These are phyloP conservation scores for Strongylocentrotus purpuratus DNA, from an alignment of 35 echinoderm and acorn worm species.

Conservation along the genomic window DNA sequence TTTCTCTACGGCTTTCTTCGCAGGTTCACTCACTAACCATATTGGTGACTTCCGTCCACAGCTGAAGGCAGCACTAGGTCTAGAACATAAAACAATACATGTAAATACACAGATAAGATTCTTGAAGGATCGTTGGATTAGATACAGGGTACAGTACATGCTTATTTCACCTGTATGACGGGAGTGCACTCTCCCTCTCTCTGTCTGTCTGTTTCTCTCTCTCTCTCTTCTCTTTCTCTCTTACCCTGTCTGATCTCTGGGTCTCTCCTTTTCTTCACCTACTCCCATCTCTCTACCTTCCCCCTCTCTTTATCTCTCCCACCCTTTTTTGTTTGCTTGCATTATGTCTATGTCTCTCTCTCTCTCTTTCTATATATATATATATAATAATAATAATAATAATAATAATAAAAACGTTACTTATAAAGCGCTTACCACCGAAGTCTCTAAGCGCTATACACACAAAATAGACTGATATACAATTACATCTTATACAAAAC, in stretches of 20 bases:
- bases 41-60: slow-evolving; percentile 94
- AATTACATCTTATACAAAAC: no score
- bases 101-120: not conserved
- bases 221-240: not conserved
- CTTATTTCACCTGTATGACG: no score
- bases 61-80: slow-evolving; percentile 83
- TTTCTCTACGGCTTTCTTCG: slow-evolving; percentile 76
- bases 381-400: no score
- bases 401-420: no score
- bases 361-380: no score
- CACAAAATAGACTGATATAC: no score
- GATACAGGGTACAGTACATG: no score
- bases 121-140: not conserved
- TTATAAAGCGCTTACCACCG: no score
- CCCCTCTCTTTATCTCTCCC: no score
- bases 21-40: slow-evolving; percentile 82
- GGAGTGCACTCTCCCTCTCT: not conserved
- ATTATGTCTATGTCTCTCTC: no score
- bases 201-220: not conserved
- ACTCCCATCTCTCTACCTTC: not conserved
- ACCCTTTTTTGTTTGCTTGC: no score
- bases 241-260: not conserved
- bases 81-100: slow-evolving; percentile 12
- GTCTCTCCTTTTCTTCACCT: not conserved
- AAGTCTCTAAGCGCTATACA: no score